These are phyloP conservation scores for Amazona guildingii DNA, from an alignment of 2,113 vertebrate genomes.

Conservation along the genomic window DNA sequence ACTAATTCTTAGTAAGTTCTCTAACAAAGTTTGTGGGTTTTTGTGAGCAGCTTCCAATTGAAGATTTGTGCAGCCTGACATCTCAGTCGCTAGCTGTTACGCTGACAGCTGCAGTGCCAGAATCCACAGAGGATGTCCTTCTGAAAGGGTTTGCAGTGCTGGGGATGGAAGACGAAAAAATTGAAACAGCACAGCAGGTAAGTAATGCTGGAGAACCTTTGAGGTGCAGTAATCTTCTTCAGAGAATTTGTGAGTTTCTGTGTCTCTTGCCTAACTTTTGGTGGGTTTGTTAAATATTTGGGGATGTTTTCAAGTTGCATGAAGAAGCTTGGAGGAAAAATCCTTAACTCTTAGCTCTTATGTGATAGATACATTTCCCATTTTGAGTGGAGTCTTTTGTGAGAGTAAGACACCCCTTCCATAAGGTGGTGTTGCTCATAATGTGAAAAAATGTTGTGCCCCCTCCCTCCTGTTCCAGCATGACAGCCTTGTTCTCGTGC, in stretches of 20 bases:
- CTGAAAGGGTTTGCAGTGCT: conserved; percentile 87
- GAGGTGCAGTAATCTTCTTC: background rate
- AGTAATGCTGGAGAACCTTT: background rate
- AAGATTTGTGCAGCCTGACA: conserved; percentile 89
- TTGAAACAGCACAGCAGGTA: conserved; percentile 97
- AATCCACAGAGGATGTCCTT: conserved; percentile 90
- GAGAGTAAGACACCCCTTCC: background rate
- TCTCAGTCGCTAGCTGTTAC: conserved; percentile 80
- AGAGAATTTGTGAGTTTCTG: background rate
- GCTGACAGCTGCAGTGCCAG: conserved; percentile 81
- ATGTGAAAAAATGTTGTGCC: background rate
- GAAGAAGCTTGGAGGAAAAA: background rate
- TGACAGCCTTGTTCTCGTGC: background rate
- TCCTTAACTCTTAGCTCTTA: background rate
- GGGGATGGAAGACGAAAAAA: conserved; percentile 86
- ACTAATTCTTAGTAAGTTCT: background rate
- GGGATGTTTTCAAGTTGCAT: background rate
- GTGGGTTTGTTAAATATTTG: background rate
- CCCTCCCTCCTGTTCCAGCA: fast-evolving
- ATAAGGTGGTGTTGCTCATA: background rate
- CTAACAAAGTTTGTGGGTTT: background rate
- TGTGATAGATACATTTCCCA: background rate
- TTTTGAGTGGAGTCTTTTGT: background rate
- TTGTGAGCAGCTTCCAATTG: conserved; percentile 87
- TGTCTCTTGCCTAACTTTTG: background rate